These are phyloP conservation scores for Pongo pygmaeus DNA, from an alignment of 2,113 vertebrate species.

Conservation along the genomic window DNA sequence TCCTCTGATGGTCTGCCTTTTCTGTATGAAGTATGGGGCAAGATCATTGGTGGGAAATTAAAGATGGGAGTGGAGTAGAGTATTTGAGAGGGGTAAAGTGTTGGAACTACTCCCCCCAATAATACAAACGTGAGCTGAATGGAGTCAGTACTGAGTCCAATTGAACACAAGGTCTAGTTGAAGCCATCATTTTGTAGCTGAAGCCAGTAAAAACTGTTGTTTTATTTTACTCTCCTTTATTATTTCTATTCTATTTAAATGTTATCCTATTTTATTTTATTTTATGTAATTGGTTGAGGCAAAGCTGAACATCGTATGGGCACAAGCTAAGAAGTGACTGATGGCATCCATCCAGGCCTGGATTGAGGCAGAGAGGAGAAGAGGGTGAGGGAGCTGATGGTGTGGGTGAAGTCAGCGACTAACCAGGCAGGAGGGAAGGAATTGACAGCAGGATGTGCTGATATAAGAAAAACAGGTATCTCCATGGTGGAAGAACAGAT, in stretches of 20 bases:
- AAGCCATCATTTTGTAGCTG: neutral
- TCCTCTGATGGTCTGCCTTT: neutral
- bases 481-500: neutral
- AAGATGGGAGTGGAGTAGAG: neutral
- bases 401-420: neutral
- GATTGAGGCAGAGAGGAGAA: neutral
- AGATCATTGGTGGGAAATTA: neutral
- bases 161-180: neutral
- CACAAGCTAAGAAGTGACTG: neutral
- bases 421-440: neutral
- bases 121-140: neutral
- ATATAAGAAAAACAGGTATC: neutral
- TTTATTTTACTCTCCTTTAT: neutral
- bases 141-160: neutral
- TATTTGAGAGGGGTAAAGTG: neutral
- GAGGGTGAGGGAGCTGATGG: neutral
- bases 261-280: neutral
- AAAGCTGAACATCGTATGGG: neutral
- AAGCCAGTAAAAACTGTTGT: neutral
- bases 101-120: neutral
- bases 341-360: rapidly evolving
- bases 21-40: neutral
- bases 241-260: neutral
- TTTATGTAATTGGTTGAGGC: neutral
- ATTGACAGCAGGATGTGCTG: neutral